phyloP scores from a whole-genome alignment of 1,140 invertebrate genomes.

The Luehdorfia chinensis region DNA sequence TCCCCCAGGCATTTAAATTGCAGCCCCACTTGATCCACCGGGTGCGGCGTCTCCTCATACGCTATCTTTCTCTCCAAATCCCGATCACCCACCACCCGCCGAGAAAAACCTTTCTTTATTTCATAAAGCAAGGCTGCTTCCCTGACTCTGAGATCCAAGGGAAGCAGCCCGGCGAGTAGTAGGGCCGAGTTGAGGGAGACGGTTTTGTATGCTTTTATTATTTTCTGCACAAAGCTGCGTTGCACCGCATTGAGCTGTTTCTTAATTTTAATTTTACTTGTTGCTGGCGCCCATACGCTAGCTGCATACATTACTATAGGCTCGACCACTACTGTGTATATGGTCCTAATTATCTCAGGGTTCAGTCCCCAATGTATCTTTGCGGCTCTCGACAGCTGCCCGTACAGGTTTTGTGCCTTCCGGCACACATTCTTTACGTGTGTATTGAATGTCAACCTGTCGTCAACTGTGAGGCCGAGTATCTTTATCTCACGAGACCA shows the following conservation, averaged over 20 bases:
- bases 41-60: background rate
- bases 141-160: background rate
- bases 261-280: background rate
- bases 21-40: background rate
- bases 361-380: slow-evolving; percentile 6
- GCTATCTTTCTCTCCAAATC: background rate
- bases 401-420: slow-evolving; percentile 9
- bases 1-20: background rate
- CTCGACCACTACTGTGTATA: slow-evolving; percentile 16
- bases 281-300: slow-evolving; percentile 8
- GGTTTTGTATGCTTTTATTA: background rate
- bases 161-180: background rate
- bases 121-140: background rate
- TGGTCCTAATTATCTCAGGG: slow-evolving; percentile 6
- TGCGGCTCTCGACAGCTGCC: slow-evolving; percentile 5
- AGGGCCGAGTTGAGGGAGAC: background rate
- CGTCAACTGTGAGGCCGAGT: slow-evolving; percentile 2
- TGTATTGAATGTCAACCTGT: slow-evolving; percentile 6
- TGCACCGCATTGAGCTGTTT: background rate
- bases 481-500: background rate
- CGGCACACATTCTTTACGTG: background rate
- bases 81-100: background rate
- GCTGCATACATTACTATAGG: slow-evolving; percentile 21
- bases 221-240: background rate
- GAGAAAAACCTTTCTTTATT: too few species aligned